Evolutionary conservation across 1,140 invertebrate species (phyloP).

Genomic region (Bacillus rossius): DNA sequence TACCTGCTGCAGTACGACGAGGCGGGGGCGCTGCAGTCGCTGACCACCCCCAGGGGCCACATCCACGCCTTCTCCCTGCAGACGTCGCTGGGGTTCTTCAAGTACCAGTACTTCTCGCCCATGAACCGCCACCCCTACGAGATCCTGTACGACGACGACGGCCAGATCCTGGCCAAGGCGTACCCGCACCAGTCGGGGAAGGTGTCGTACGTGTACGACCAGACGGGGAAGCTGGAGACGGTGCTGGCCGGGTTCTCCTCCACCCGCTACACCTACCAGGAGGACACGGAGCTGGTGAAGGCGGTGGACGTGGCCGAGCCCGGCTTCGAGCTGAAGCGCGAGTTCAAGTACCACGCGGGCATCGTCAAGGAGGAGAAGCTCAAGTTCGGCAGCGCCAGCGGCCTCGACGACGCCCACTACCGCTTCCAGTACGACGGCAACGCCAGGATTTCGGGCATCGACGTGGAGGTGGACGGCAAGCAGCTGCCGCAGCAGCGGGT

Average conservation of each 20-base stretch:
- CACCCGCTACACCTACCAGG: conserved; percentile 83
- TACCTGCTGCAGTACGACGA: conserved; percentile 90
- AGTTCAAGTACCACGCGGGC: conserved; percentile 87
- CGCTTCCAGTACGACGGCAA: conserved; percentile 90
- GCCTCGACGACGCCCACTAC: conserved; percentile 78
- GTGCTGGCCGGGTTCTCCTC: conserved; percentile 84
- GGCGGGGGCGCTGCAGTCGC: conserved; percentile 80
- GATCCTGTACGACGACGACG: conserved; percentile 85
- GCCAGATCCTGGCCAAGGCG: conserved; percentile 80
- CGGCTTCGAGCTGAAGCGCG: conserved; percentile 79
- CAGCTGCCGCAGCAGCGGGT: conserved; percentile 60
- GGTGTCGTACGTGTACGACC: conserved; percentile 79
- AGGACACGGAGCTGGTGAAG: conserved; percentile 75
- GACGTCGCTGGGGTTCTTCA: conserved; percentile 88
- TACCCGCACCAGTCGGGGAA: conserved; percentile 87
- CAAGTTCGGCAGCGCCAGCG: conserved; percentile 77
- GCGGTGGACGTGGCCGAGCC: conserved; percentile 79
- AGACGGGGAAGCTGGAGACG: conserved; percentile 73
- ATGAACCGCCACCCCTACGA: conserved; percentile 87
- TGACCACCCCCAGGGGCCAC: conserved; percentile 88
- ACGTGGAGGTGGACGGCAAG: conserved; percentile 83
- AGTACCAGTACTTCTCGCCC: conserved; percentile 86
- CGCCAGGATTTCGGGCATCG: conserved; percentile 76
- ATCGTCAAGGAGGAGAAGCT: conserved; percentile 83
- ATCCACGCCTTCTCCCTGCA: conserved; percentile 89